phyloP scores from a whole-genome alignment of 2,888 invertebrate genomes.

The Drosophila crucigera region DNA sequence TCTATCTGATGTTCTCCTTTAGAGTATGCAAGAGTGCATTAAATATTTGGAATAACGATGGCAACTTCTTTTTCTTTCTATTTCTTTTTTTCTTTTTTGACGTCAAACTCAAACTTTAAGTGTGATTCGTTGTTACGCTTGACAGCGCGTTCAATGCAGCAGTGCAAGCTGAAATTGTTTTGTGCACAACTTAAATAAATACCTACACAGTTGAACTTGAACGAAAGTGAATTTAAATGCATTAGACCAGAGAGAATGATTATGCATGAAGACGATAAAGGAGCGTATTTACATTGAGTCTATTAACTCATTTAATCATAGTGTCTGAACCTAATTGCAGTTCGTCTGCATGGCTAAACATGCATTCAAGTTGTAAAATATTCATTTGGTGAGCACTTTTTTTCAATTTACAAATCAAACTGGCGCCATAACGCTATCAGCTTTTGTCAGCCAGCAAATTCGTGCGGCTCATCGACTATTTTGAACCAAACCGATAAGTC shows the following conservation, averaged over 20 bases:
- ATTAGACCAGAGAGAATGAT: constrained; percentile 12
- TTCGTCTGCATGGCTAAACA: background rate
- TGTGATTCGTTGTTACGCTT: constrained; percentile 71
- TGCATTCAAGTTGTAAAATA: background rate
- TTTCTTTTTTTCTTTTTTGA: constrained; percentile 26
- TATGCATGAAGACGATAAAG: background rate
- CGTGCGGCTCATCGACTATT: background rate
- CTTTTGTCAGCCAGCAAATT: constrained; percentile 1
- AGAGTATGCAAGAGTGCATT: constrained; percentile 10
- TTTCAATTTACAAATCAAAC: background rate
- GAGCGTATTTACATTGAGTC: background rate
- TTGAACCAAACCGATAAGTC: background rate
- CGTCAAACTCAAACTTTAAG: constrained; percentile 50
- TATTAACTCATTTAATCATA: background rate
- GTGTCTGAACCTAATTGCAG: background rate
- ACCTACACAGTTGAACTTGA: constrained; percentile 19
- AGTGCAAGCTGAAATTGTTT: constrained; percentile 25
- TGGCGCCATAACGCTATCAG: constrained; percentile 11
- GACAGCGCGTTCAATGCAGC: constrained; percentile 56
- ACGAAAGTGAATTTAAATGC: constrained; percentile 29
- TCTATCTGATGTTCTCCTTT: background rate
- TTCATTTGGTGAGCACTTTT: background rate
- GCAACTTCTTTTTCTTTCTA: background rate
- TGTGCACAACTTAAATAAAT: constrained; percentile 15
- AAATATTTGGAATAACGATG: background rate